Base-by-base conservation (phyloP, 2,888 invertebrate genomes). In the Caenorhabditis angaria region DNA sequence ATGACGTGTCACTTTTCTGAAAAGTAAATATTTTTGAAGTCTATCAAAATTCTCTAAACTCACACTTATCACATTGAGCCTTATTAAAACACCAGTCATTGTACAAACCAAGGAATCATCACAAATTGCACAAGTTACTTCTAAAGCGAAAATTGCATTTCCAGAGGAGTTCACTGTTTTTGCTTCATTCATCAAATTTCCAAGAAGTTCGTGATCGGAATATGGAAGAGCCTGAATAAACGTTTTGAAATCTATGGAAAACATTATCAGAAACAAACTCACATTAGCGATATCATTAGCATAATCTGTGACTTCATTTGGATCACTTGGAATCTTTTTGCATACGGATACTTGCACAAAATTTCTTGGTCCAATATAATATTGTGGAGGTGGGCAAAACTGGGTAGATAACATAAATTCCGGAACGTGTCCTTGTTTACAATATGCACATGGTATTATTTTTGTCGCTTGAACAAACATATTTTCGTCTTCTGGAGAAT, bases 171-270 rank as follows among this genome's bases (percentile, higher is more conserved):
- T 68, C 14, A 77, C 59, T 51, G 41, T 65, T 51, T 73, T 75
- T 47, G 75, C 72, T 55, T 80, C 79, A 24, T 59, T 61, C 54
- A 77, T 48, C 50, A 80, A 65, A 51, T 56, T 66, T 47, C 70
- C 68, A 59, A 77, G 71, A 54, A 80, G 55, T 47, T 80, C 79
- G 28, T 77, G 70, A 28, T 80, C 79, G 28, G 73, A 67, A 61
- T 72, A 77, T 35, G 77, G 77, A 6, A 80, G 65, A 18, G 65
- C 64, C 79, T 79, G 65, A 65, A 72, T n/a, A n/a, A n/a, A n/a
- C n/a, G n/a, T n/a, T n/a, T n/a, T n/a, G n/a, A n/a, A n/a, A n/a
- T n/a, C n/a, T n/a, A n/a, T n/a, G n/a, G n/a, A n/a, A n/a, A n/a
- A n/a, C n/a, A n/a, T n/a, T n/a, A n/a, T n/a, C n/a, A n/a, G n/a